Evolutionary conservation across 2,888 invertebrate genomes (phyloP), one percentile per base, ranked within the genome.

Genomic region (Diarsia mendica): DNA sequence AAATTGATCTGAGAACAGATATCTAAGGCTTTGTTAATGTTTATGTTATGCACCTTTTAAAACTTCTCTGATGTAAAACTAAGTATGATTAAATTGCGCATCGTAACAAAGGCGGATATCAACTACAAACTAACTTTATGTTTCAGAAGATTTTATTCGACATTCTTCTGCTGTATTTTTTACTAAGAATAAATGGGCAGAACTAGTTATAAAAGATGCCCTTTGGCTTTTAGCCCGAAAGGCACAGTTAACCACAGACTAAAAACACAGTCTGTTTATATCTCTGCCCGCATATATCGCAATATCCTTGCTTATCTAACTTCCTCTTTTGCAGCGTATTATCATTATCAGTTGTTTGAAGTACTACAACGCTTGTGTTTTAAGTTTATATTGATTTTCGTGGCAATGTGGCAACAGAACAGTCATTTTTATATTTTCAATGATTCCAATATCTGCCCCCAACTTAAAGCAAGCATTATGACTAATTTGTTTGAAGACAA

Each of bases 401-500:
- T 58, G 74, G 49, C 74, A 72, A 95, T 95, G 95, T 95, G 93
- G 93, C 93, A 93, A 79, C 91, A 92, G 46, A 91, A 90, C 65
- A 92, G 92, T 81, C 90, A 90, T 64, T 89, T 91, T 70, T 87
- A 87, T 77, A 90, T 92, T 13, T 92, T 93, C 82, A 90, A 91
- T 79, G 94, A 95, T 71, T 91, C 94, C 3, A 92, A 92, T 78
- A 88, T 93, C 10, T 91, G 85, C 82, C 91, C 91, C 3, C 89
- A 87, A 65, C 81, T 91, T 58, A 89, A 90, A 28, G 81, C 91
- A n/a, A 84, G 91, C 74, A 79, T 89, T 10, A 87, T 77, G 55
- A 80, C 86, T 69, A 90, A 83, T 77, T 89, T 92, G 91, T 95
- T 91, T 83, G 97, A 97, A 90, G 97, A 97, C 89, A 97, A 97